These are phyloP conservation scores for Zaprionus capensis DNA, from an alignment of 1,140 invertebrate genomes.

Conservation along the genomic window DNA sequence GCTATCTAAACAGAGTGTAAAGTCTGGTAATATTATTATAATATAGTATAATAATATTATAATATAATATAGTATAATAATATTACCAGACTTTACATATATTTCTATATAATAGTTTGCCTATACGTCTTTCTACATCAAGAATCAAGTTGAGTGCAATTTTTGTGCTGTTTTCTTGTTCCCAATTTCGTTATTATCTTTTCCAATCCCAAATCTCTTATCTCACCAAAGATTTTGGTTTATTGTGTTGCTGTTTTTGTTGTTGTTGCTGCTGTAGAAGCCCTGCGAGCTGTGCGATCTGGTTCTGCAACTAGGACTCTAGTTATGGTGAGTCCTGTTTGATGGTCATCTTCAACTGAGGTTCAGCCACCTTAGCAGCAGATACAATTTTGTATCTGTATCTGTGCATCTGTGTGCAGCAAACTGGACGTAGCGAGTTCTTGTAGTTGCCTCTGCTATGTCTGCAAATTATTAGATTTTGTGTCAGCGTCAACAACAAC, in stretches of 20 bases:
- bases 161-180: too few relatives aligned
- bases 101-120: too few relatives aligned
- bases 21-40: too few relatives aligned
- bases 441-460: slow-evolving; percentile 28
- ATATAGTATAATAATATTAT: too few relatives aligned
- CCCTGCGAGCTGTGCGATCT: slow-evolving; percentile 9
- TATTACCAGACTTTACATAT: too few relatives aligned
- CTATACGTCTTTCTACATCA: too few relatives aligned
- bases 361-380: slow-evolving; percentile 65
- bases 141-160: too few relatives aligned
- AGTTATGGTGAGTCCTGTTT: slow-evolving; percentile 62
- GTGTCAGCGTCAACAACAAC: slow-evolving; percentile 48
- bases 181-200: not conserved
- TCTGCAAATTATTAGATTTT: slow-evolving; percentile 60
- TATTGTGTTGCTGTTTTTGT: not conserved
- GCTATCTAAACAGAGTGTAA: too few relatives aligned
- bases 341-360: slow-evolving; percentile 15
- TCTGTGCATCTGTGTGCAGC: slow-evolving; percentile 39
- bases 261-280: slow-evolving; percentile 6
- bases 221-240: not conserved
- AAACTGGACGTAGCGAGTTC: slow-evolving; percentile 55
- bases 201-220: not conserved
- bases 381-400: slow-evolving; percentile 44
- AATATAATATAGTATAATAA: too few relatives aligned
- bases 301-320: slow-evolving; percentile 53